Evolutionary conservation across 2,113 vertebrate genomes (phyloP).

Genomic region (Cygnus atratus): DNA sequence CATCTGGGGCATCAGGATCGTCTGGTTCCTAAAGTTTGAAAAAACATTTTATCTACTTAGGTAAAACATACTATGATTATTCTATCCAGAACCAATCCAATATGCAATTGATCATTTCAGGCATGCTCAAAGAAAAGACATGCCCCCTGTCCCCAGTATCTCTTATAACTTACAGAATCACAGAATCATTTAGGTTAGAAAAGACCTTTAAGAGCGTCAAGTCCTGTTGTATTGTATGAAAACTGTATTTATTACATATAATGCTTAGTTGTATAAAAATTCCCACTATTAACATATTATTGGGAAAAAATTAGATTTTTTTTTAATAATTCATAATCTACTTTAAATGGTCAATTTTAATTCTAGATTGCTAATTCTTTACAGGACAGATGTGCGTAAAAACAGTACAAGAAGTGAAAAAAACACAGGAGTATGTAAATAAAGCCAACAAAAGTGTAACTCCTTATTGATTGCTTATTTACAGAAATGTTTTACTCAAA

Average conservation of each 20-base stretch:
- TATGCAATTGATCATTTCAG: not conserved
- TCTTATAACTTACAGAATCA: not conserved
- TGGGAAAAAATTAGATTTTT: not conserved
- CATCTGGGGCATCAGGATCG: slow-evolving; percentile 96
- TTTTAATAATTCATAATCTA: not conserved
- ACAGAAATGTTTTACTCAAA: not conserved
- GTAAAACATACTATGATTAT: not conserved
- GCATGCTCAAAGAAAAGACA: not conserved
- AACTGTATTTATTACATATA: no score
- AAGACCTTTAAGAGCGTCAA: no score
- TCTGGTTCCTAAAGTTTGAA: slow-evolving; percentile 88
- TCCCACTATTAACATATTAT: accelerated
- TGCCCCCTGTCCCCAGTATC: not conserved
- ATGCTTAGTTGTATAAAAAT: not conserved
- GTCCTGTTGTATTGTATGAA: no score
- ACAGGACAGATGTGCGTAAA: not conserved
- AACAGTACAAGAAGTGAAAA: not conserved
- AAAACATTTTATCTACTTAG: not conserved
- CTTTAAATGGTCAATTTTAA: not conserved
- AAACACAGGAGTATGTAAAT: not conserved
- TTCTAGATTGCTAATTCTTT: not conserved
- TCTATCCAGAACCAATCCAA: not conserved
- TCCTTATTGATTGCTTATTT: not conserved
- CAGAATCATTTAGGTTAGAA: no score
- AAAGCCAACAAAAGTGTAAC: not conserved